Conservation (phyloP, 2,888 invertebrate genomes). For the Pachycephus smyrnensis region DNA sequence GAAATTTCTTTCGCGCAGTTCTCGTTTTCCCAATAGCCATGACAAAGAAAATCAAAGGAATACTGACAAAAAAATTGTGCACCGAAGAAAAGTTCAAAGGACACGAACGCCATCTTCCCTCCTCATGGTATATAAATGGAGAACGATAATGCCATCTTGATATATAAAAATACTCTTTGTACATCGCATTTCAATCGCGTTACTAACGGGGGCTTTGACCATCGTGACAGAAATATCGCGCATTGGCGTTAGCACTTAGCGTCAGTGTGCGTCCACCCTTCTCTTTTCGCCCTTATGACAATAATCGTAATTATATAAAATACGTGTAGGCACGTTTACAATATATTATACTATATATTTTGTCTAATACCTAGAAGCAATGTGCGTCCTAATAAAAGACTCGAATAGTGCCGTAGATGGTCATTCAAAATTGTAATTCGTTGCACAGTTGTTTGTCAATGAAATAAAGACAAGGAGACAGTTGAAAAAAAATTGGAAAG, state of each 20-base stretch:
- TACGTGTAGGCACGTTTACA: slow-evolving; percentile 9
- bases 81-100: not conserved
- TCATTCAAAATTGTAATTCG: slow-evolving; percentile 21
- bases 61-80: not conserved
- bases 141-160: not conserved
- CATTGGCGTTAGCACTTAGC: not conserved
- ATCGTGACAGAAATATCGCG: not conserved
- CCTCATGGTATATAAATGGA: not conserved
- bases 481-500: not conserved
- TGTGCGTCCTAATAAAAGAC: slow-evolving; percentile 18
- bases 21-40: not conserved
- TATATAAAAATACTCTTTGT: not conserved
- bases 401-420: slow-evolving; percentile 22
- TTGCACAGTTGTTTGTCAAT: slow-evolving; percentile 25
- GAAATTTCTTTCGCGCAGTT: not conserved
- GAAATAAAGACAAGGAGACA: not conserved
- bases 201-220: not conserved
- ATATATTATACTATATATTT: slow-evolving; percentile 12
- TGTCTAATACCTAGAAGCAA: not conserved
- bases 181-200: not conserved
- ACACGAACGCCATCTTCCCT: not conserved
- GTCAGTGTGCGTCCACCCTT: not conserved
- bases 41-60: not conserved
- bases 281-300: not conserved
- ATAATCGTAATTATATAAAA: not conserved